A percentile compares a stretch with the other conserved stretches of the same genome.
These are phyloP conservation scores for Chorisops tibialis DNA, from an alignment of 2,888 invertebrate species.

Conservation along the genomic window DNA sequence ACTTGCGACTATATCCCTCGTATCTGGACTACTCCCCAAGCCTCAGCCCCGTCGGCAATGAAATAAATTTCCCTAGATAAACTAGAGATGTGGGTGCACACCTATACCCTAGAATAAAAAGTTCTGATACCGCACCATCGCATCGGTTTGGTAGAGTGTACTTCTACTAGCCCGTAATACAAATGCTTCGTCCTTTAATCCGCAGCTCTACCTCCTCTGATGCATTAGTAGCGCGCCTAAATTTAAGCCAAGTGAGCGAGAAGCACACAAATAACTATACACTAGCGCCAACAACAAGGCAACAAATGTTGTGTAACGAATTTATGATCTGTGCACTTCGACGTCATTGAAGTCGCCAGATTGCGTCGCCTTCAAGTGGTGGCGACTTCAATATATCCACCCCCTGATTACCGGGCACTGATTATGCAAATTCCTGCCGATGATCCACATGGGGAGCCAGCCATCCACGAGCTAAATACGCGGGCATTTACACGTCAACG, in stretches of 20 bases:
- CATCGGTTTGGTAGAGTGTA: slow-evolving; percentile 2
- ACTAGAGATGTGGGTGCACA: slow-evolving; percentile 23
- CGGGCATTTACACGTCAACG: slow-evolving; percentile 24
- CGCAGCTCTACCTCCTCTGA: not conserved
- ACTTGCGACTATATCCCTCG: not conserved
- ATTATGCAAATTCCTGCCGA: slow-evolving; percentile 21
- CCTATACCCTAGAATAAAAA: slow-evolving; percentile 5
- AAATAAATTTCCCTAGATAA: slow-evolving; percentile 28
- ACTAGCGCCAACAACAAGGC: slow-evolving; percentile 15
- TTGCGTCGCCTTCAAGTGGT: too few species aligned
- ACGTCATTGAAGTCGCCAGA: not conserved
- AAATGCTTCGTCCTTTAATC: not conserved
- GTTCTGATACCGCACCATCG: not conserved
- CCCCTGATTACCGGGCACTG: slow-evolving; percentile 12
- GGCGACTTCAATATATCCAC: not conserved
- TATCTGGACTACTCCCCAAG: not conserved
- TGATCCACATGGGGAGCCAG: slow-evolving; percentile 4
- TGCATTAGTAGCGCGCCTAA: slow-evolving; percentile 15
- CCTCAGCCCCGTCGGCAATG: slow-evolving; percentile 4
- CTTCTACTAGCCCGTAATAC: not conserved
- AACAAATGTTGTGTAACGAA: slow-evolving; percentile 32
- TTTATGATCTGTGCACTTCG: slow-evolving; percentile 30
- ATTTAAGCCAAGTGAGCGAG: slow-evolving; percentile 13
- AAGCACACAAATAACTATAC: slow-evolving; percentile 14
- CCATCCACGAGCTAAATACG: slow-evolving; percentile 1